phyloP scores from a whole-genome alignment of 2,113 vertebrate genomes.

The Amazona vittata region DNA sequence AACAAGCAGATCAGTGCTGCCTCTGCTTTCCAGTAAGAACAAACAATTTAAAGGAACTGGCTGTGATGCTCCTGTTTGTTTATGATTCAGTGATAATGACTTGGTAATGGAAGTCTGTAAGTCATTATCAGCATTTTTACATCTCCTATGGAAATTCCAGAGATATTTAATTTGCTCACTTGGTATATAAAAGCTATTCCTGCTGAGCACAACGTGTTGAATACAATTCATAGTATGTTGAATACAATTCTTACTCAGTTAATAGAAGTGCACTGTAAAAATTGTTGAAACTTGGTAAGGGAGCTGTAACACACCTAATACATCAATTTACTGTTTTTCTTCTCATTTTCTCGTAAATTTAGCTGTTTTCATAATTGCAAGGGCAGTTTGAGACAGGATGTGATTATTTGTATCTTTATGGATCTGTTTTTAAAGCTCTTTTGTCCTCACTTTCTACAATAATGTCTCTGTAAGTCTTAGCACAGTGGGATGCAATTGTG shows the following conservation, averaged over 20 bases:
- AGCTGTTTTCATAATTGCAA: not conserved
- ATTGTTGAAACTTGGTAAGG: not conserved
- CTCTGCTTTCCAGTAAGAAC: not conserved
- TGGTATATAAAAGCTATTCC: not conserved
- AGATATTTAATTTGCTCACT: not conserved
- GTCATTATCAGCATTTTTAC: not conserved
- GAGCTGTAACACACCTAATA: not conserved
- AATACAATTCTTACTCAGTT: constrained; percentile 36
- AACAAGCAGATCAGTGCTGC: not conserved
- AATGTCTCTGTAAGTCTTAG: not conserved
- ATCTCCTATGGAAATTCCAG: not conserved
- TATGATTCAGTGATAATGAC: not conserved
- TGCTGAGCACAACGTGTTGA: constrained; percentile 10
- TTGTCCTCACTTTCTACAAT: not conserved
- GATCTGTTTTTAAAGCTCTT: not conserved
- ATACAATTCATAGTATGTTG: constrained; percentile 8
- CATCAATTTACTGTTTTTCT: not conserved
- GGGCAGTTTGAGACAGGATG: not conserved
- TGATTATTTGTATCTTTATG: not conserved
- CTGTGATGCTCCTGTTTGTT: not conserved
- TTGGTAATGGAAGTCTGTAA: not conserved
- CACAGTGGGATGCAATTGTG: not conserved
- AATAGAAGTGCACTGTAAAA: not conserved
- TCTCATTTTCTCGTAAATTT: not conserved
- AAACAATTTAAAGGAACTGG: not conserved